phyloP scores from a whole-genome alignment of 2,888 invertebrate species.

The Plusia festucae region DNA sequence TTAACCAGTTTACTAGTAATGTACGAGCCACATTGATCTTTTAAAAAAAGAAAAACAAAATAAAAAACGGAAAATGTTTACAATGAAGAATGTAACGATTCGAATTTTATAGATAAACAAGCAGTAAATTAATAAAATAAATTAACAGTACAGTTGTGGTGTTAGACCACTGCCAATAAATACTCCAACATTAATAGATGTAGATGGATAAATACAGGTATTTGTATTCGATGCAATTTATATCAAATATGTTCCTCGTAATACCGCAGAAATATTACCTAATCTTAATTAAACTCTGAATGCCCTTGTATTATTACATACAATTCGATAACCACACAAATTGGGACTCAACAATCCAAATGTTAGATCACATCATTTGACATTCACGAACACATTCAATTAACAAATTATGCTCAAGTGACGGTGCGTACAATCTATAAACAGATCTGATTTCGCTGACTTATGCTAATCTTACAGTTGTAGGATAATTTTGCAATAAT shows the following conservation, averaged over 20 bases:
- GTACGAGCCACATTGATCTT: too few relatives aligned
- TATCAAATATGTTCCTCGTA: constrained; percentile 14
- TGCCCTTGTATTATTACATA: constrained; percentile 19
- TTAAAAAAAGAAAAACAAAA: too few relatives aligned
- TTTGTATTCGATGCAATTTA: not conserved
- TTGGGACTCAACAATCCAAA: constrained; percentile 26
- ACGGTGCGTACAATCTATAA: constrained; percentile 41
- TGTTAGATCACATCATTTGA: constrained; percentile 39
- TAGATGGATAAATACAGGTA: not conserved
- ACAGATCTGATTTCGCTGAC: constrained; percentile 50
- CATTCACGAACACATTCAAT: constrained; percentile 43
- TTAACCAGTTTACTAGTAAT: too few relatives aligned
- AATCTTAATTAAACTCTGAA: constrained; percentile 13
- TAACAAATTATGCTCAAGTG: constrained; percentile 45
- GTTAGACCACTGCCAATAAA: not conserved
- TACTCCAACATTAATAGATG: not conserved
- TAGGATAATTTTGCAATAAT: constrained; percentile 59
- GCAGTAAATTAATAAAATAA: not conserved
- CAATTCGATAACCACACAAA: constrained; percentile 26
- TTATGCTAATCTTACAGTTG: constrained; percentile 53
- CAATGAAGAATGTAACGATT: not conserved
- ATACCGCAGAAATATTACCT: constrained; percentile 8
- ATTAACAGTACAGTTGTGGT: not conserved
- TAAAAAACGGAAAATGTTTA: too few relatives aligned
- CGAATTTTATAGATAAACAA: not conserved